phyloP scores from a whole-genome alignment of 1,140 invertebrate genomes.

The Drosophila elegans region DNA sequence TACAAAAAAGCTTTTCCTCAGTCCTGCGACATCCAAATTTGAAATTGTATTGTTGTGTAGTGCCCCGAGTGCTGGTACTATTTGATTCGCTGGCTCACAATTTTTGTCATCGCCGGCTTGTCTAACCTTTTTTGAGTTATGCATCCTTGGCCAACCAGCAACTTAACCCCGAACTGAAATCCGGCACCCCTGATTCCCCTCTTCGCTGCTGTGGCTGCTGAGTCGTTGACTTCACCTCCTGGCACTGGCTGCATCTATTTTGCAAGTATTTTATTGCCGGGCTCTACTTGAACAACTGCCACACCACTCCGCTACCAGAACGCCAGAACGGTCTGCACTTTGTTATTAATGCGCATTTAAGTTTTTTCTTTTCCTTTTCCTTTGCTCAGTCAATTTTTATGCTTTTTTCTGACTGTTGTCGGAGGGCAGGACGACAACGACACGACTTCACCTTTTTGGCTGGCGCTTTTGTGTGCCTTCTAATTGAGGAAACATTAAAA shows the following conservation, averaged over 20 bases:
- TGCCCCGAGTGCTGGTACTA: conserved; percentile 22
- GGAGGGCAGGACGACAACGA: conserved; percentile 46
- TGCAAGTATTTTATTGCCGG: conserved; percentile 60
- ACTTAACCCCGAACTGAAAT: conserved; percentile 5
- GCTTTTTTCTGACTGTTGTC: conserved; percentile 9
- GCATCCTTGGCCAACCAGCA: conserved; percentile 36
- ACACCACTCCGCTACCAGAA: conserved; percentile 1
- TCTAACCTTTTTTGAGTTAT: conserved; percentile 71
- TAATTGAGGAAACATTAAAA: conserved; percentile 83
- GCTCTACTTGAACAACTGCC: conserved; percentile 28
- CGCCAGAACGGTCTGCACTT: conserved; percentile 57
- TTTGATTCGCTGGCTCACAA: conserved; percentile 53
- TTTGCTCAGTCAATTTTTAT: conserved; percentile 33
- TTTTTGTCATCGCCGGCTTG: conserved; percentile 71
- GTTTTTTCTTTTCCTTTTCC: conserved; percentile 50
- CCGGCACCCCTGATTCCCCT: background rate
- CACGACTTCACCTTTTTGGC: conserved; percentile 76
- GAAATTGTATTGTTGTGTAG: background rate
- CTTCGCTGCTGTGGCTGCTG: conserved; percentile 50
- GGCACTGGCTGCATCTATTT: conserved; percentile 54
- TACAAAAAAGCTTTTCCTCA: too few species aligned
- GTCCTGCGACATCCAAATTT: too few species aligned
- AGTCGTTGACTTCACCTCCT: conserved; percentile 64
- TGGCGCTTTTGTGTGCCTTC: conserved; percentile 70
- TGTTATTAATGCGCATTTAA: conserved; percentile 83